Conservation (phyloP, 2,113 vertebrate species). For the Bubo scandiacus region DNA sequence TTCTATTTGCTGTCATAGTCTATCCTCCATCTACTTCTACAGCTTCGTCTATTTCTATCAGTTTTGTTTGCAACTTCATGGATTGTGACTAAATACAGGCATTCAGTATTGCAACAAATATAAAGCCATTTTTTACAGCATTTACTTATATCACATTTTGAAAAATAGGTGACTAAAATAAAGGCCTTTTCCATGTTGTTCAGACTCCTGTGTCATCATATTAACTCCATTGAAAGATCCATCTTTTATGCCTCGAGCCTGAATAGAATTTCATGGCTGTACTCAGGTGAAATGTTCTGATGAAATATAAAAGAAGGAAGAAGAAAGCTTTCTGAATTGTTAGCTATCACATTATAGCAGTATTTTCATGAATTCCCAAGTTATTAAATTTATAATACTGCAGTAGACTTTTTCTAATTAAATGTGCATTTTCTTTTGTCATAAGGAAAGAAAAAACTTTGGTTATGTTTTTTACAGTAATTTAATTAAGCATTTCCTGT, state of each 20-base stretch:
- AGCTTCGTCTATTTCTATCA: not conserved
- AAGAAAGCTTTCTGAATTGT: not conserved
- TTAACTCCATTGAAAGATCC: not conserved
- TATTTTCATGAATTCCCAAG: constrained; percentile 30
- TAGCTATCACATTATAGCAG: not conserved
- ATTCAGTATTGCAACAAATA: not conserved
- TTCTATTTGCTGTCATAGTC: not conserved
- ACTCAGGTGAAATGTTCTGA: not conserved
- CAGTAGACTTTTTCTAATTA: constrained; percentile 55
- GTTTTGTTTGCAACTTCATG: not conserved
- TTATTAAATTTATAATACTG: constrained; percentile 46
- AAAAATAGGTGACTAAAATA: not conserved
- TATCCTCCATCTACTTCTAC: not conserved
- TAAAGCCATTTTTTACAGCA: not conserved
- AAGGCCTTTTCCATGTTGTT: not conserved
- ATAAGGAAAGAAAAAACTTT: constrained; percentile 41
- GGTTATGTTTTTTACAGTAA: constrained; percentile 77
- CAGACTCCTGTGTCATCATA: not conserved
- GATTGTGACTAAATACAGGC: not conserved
- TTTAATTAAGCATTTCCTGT: constrained; percentile 87
- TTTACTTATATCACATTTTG: not conserved
- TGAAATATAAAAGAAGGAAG: not conserved
- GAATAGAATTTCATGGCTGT: not conserved
- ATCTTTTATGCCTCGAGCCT: not conserved
- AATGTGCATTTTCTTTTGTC: constrained; percentile 64